Percentiles rank a stretch among this genome's conserved stretches.
phyloP scores from a whole-genome alignment of 2,797 vertebrate species.

The Sparus aurata region DNA sequence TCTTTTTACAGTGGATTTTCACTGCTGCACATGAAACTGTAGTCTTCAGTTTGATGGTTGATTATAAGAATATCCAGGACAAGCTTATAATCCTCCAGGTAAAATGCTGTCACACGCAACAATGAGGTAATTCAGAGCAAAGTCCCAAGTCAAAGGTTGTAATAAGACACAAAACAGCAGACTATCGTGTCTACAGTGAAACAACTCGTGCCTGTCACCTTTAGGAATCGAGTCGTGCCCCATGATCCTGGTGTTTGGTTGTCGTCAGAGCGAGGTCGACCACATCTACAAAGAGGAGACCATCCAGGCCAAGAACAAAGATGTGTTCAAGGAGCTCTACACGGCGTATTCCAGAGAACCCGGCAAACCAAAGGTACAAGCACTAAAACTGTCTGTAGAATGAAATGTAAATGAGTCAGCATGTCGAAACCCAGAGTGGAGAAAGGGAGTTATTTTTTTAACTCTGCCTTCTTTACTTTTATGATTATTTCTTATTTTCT shows the following conservation, averaged over 20 bases:
- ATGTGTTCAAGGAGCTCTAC: conserved; percentile 95
- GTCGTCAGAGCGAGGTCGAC: conserved; percentile 96
- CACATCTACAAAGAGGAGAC: conserved; percentile 98
- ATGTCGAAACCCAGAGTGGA: conserved; percentile 28
- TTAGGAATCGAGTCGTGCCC: conserved; percentile 92
- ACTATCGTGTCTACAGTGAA: not conserved
- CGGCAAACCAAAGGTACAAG: conserved; percentile 95
- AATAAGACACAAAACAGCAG: not conserved
- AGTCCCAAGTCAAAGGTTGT: conserved; percentile 10
- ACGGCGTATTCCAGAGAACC: conserved; percentile 98
- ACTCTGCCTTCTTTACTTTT: not conserved
- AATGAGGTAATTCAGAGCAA: not conserved
- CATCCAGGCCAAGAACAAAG: conserved; percentile 92
- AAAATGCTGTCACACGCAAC: not conserved
- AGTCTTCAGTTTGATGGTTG: conserved; percentile 9
- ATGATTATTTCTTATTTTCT: not conserved
- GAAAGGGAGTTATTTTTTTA: conserved; percentile 7
- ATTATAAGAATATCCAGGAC: conserved; percentile 20
- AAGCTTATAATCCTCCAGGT: not conserved
- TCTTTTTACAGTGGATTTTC: conserved; percentile 5
- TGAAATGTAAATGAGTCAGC: conserved; percentile 29
- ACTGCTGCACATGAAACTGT: not conserved
- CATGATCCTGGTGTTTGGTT: conserved; percentile 97
- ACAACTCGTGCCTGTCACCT: conserved; percentile 1
- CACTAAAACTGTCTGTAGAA: not conserved